Conservation (phyloP, 2,797 vertebrate genomes). For the Morus bassanus region DNA sequence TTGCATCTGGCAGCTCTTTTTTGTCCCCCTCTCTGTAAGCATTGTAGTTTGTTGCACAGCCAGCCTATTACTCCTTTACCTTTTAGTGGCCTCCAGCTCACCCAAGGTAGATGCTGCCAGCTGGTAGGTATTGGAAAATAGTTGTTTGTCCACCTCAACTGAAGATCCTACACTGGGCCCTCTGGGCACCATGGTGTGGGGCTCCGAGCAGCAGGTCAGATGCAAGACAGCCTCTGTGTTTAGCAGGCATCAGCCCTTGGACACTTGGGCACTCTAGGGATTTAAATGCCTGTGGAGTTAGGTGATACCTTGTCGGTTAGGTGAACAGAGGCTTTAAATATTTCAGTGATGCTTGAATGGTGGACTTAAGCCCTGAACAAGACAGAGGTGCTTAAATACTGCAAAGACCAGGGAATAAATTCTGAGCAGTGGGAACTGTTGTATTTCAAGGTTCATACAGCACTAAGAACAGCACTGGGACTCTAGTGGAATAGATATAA, state of each 20-base stretch:
- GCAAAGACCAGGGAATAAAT: neutral
- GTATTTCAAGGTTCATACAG: neutral
- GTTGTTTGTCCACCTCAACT: neutral
- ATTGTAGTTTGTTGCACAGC: neutral
- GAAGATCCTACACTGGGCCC: neutral
- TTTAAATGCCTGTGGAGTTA: neutral
- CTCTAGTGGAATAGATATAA: neutral
- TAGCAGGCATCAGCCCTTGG: neutral
- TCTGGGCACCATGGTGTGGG: neutral
- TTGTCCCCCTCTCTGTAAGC: neutral
- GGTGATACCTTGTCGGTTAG: neutral
- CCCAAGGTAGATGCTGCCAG: neutral
- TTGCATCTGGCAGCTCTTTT: neutral
- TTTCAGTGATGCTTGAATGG: neutral
- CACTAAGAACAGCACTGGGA: neutral
- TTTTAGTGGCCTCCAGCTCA: neutral
- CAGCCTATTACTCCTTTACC: neutral
- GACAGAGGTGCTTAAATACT: neutral
- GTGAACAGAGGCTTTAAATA: neutral
- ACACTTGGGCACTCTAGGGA: neutral
- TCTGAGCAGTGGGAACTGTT: neutral
- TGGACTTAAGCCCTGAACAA: neutral
- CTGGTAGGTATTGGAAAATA: neutral
- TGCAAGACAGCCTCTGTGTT: neutral
- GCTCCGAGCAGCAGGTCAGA: neutral